phyloP scores from a whole-genome alignment of 2,113 vertebrate genomes.

The Tinamus guttatus region DNA sequence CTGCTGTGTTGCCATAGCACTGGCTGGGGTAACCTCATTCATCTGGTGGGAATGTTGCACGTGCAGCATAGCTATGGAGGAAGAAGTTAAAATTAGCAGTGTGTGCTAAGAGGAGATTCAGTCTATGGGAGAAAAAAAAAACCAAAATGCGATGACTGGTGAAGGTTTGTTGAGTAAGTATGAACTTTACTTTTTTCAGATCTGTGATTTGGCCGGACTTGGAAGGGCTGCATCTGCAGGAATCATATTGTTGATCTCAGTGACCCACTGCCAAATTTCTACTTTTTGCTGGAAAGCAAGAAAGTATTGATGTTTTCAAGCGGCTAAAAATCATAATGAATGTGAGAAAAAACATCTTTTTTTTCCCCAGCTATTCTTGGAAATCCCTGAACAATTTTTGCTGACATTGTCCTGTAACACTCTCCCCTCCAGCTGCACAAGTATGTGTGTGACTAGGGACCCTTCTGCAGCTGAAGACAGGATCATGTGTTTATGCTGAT shows the following conservation, averaged over 20 bases:
- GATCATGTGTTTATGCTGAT: not conserved
- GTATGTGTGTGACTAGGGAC: constrained; percentile 12
- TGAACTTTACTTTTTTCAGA: accelerated
- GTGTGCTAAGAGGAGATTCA: not conserved
- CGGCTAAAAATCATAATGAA: not conserved
- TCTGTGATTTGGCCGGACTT: not conserved
- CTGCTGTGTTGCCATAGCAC: constrained; percentile 66
- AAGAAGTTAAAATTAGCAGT: constrained; percentile 11
- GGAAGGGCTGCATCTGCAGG: not conserved
- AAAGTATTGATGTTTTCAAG: constrained; percentile 21
- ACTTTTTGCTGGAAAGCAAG: constrained; percentile 12
- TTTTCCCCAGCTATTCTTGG: not conserved
- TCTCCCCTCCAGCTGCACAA: constrained; percentile 18
- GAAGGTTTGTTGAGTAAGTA: not conserved
- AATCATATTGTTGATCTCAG: not conserved
- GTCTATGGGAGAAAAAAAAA: not conserved
- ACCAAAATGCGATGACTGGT: not conserved
- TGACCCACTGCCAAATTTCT: not conserved
- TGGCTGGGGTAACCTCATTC: constrained; percentile 53
- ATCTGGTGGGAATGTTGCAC: constrained; percentile 52
- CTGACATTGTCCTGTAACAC: constrained; percentile 21
- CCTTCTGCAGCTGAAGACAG: not conserved
- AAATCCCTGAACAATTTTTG: constrained; percentile 38
- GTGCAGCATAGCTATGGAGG: not conserved
- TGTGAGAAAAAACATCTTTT: not conserved